These are phyloP conservation scores for Empidonax alnorum DNA, from an alignment of 2,113 vertebrate species.

Conservation along the genomic window DNA sequence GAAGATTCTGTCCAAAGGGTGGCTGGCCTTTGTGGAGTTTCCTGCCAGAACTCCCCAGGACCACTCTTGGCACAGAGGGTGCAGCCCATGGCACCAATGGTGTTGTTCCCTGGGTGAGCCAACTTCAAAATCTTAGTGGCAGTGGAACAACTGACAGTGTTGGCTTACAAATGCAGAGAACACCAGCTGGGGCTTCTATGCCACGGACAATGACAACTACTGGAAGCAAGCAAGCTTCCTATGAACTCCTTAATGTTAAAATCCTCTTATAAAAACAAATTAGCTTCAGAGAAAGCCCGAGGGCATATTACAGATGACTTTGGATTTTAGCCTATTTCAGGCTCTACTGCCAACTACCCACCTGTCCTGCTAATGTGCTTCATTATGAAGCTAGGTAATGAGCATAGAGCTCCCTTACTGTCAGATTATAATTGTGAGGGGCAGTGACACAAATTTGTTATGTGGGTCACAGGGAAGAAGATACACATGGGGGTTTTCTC, in stretches of 20 bases:
- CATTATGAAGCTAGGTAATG: constrained; percentile 30
- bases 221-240: constrained; percentile 8
- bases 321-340: constrained; percentile 41
- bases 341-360: constrained; percentile 33
- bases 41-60: not conserved
- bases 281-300: not conserved
- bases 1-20: not conserved
- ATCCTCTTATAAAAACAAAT: constrained; percentile 22
- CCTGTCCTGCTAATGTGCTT: constrained; percentile 40
- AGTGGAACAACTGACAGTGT: not conserved
- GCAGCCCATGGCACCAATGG: not conserved
- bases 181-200: not conserved
- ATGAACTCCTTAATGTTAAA: not conserved
- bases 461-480: not conserved
- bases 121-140: not conserved
- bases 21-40: not conserved
- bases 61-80: not conserved
- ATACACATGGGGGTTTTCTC: not conserved
- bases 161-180: not conserved
- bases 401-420: not conserved
- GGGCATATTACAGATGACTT: constrained; percentile 17
- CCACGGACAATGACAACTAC: not conserved
- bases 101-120: not conserved
- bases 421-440: not conserved
- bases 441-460: not conserved